Evolutionary conservation across 2,113 vertebrate genomes (phyloP).

Genomic region (Macquaria australasica): DNA sequence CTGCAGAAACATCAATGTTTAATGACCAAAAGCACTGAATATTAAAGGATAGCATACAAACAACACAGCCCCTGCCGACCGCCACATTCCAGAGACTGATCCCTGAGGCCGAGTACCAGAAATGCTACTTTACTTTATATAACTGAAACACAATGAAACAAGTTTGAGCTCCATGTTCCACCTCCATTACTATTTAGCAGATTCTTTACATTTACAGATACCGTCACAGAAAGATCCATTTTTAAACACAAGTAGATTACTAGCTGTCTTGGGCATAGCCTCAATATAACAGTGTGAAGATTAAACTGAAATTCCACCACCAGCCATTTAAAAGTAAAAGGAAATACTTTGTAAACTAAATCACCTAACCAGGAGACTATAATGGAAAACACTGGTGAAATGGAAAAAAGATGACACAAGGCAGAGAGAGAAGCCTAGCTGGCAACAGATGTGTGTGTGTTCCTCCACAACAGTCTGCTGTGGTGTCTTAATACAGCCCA

Average conservation of each 20-base stretch:
- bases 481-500: background rate
- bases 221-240: background rate
- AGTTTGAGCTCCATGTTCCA: background rate
- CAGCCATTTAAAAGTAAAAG: background rate
- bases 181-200: background rate
- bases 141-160: background rate
- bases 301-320: background rate
- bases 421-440: background rate
- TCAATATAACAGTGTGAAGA: background rate
- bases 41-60: background rate
- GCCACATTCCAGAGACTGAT: background rate
- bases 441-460: constrained; percentile 16
- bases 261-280: background rate
- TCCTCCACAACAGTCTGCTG: background rate
- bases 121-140: background rate
- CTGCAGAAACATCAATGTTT: background rate
- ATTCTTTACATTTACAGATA: background rate
- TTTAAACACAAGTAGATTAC: background rate
- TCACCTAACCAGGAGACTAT: background rate
- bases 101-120: background rate
- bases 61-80: background rate
- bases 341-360: constrained; percentile 28
- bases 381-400: constrained; percentile 27
- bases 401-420: constrained; percentile 22
- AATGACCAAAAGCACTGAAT: background rate